Conservation (phyloP, 2,888 invertebrate species). For the Rhimphoctona megacephalus region DNA sequence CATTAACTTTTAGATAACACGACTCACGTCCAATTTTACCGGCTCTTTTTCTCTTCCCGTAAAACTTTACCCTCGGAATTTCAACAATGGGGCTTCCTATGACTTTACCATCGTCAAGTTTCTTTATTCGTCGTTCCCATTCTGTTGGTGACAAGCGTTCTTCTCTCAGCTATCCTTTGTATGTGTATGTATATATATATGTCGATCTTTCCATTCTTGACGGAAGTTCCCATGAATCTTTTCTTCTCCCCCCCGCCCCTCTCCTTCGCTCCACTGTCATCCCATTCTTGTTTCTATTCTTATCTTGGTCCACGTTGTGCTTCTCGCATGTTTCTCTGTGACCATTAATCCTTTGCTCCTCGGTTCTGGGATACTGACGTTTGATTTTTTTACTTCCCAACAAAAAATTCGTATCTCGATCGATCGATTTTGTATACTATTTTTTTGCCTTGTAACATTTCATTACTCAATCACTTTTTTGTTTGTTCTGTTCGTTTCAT, state of each 20-base stretch:
- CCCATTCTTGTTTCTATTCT: conserved; percentile 8
- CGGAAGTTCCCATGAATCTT: conserved; percentile 39
- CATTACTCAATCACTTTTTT: conserved; percentile 6
- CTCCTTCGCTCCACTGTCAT: conserved; percentile 12
- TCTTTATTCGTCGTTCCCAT: conserved; percentile 53
- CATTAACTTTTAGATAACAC: not conserved
- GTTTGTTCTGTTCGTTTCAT: conserved; percentile 47
- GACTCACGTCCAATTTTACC: conserved; percentile 12
- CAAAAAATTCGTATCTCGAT: conserved; percentile 33
- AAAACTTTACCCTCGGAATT: conserved; percentile 52
- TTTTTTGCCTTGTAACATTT: not conserved
- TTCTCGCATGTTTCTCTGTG: conserved; percentile 35
- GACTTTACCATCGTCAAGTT: conserved; percentile 52
- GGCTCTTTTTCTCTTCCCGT: conserved; percentile 11
- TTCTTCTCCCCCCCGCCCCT: conserved; percentile 28
- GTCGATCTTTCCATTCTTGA: conserved; percentile 18
- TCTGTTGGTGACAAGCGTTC: conserved; percentile 32
- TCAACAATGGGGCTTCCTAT: conserved; percentile 51
- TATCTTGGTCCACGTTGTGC: conserved; percentile 3
- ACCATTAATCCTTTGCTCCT: conserved; percentile 50
- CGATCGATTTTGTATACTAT: conserved; percentile 48
- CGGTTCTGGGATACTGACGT: conserved; percentile 5
- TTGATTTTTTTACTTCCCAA: not conserved
- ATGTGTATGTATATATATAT: not conserved
- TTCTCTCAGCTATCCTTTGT: conserved; percentile 16